These are phyloP conservation scores for Nothocercus julius DNA, from an alignment of 2,113 vertebrate genomes.

Conservation along the genomic window DNA sequence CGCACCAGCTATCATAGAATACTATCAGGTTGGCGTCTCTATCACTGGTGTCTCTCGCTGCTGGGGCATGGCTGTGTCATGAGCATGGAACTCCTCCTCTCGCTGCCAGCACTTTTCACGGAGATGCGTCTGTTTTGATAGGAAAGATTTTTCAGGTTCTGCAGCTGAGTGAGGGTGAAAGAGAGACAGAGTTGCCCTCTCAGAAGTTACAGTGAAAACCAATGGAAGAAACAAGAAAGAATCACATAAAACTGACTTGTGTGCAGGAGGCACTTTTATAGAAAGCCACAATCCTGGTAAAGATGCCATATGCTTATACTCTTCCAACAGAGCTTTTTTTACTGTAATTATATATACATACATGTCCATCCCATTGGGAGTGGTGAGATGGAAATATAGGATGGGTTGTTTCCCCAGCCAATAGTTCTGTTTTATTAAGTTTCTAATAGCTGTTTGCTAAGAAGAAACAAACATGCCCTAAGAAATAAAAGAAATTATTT, in stretches of 20 bases:
- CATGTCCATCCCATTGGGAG: not conserved
- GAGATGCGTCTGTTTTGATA: not conserved
- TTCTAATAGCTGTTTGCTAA: not conserved
- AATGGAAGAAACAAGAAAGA: not conserved
- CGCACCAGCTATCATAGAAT: not conserved
- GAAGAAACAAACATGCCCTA: not conserved
- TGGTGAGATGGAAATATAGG: not conserved
- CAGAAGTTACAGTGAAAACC: not conserved
- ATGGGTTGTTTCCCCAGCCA: not conserved
- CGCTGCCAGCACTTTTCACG: not conserved
- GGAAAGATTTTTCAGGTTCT: not conserved
- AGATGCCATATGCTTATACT: not conserved
- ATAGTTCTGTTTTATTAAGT: constrained; percentile 5
- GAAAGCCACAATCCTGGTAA: not conserved
- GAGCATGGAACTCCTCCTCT: not conserved
- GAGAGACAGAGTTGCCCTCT: not conserved
- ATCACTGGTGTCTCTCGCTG: not conserved
- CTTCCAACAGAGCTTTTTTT: not conserved
- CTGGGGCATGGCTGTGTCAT: not conserved
- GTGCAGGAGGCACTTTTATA: not conserved
- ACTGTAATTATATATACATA: not conserved
- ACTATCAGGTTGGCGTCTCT: not conserved
- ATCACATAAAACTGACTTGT: not conserved
- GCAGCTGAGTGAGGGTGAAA: not conserved
- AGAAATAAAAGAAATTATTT: constrained; percentile 35